Evolutionary conservation across 1,140 invertebrate genomes (phyloP), one percentile per base, ranked within the genome.

Genomic region (Armadillidium nasatum): DNA sequence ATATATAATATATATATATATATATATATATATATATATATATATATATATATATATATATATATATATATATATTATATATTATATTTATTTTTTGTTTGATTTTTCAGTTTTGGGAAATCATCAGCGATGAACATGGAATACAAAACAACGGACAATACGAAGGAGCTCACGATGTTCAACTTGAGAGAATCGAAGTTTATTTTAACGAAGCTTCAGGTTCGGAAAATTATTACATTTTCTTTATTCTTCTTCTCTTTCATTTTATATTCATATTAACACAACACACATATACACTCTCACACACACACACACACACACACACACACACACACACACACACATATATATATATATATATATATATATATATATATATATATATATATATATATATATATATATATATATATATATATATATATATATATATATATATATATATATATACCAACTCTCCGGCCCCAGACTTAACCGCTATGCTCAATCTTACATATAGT

Each of bases 121-220:
- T 95, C 74, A 95, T 95, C 82, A 95, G 94, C 60, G 93, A 94
- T 83, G 93, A 95, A 85, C 93, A 95, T 85, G 93, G 93, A 79
- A 94, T 95, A 83, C 93, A 94, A 86, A 89, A 90, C 80, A 91
- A 89, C 82, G 93, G 93, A 79, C 89, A 90, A 80, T 94, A 94
- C 85, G 88, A 89, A 71, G 92, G 93, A 67, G 91, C 92, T 83
- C 92, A 91, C 72, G 69, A 75, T 6, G 21, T 75, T 6, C 74
- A 75, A 66, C 74, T 75, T 4, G 74, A 75, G 33, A 7, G 74
- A 73, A 75, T 75, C 43, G 67, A 75, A 45, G 74, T 75, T 1
- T 75, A 75, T 15, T 75, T 75, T 33, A 75, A 75, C n/a, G 74
- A 75, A 19, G 70, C 74, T 7, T 75, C 74, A n/a, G n/a, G n/a